Percentiles rank a stretch among this genome's conserved stretches.
These are phyloP conservation scores for Sebastes vulpes DNA, from an alignment of 2,797 vertebrate species.

Conservation along the genomic window DNA sequence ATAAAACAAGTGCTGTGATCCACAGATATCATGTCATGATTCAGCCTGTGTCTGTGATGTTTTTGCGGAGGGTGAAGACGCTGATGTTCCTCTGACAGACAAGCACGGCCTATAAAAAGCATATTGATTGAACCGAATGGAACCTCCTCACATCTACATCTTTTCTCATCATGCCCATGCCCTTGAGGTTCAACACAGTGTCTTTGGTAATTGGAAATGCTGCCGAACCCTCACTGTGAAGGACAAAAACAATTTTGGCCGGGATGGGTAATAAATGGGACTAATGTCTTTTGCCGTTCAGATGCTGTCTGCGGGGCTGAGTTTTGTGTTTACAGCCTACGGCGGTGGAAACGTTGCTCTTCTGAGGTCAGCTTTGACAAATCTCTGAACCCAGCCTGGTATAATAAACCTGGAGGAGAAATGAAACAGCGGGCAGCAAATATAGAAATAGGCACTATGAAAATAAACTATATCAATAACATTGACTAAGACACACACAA, in stretches of 20 bases:
- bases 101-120: conserved; percentile 65
- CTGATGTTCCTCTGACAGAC: conserved; percentile 56
- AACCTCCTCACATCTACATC: conserved; percentile 81
- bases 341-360: conserved; percentile 66
- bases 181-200: conserved; percentile 80
- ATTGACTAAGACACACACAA: conserved; percentile 35
- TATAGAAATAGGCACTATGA: conserved; percentile 48
- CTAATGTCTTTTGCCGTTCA: conserved; percentile 74
- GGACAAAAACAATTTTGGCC: conserved; percentile 74
- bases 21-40: conserved; percentile 41
- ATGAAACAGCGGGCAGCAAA: conserved; percentile 45
- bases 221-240: conserved; percentile 60
- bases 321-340: conserved; percentile 58
- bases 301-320: conserved; percentile 59
- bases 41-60: conserved; percentile 53
- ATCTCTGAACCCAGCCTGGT: conserved; percentile 52
- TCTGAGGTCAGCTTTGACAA: conserved; percentile 74
- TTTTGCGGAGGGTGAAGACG: conserved; percentile 56
- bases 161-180: conserved; percentile 74
- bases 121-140: conserved; percentile 77
- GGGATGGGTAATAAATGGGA: conserved; percentile 74
- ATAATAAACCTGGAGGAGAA: conserved; percentile 51
- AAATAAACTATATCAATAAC: conserved; percentile 64
- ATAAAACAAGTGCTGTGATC: conserved; percentile 46
- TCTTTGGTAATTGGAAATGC: conserved; percentile 79